Conservation (phyloP, 2,888 invertebrate genomes). For the Tipula vernalis region DNA sequence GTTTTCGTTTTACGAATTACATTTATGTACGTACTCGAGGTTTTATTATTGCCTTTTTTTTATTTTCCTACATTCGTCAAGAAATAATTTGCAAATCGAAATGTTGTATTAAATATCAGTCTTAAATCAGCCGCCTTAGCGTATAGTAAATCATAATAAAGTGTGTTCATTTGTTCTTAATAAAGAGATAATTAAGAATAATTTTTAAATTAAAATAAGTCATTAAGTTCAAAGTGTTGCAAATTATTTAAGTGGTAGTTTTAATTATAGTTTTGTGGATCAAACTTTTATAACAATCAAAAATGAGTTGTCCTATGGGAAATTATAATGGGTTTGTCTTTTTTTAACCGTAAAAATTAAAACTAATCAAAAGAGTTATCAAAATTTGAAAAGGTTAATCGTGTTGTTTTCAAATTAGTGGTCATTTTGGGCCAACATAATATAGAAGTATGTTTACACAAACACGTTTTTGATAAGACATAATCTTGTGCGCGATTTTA, state of each 20-base stretch:
- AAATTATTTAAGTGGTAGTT: neutral
- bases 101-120: neutral
- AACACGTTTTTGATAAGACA: neutral
- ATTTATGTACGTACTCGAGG: neutral
- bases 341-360: neutral
- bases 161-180: neutral
- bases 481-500: neutral
- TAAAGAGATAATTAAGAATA: neutral
- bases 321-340: slow-evolving; percentile 10
- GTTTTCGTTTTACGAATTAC: neutral
- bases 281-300: neutral
- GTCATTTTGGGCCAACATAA: neutral
- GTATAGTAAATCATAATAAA: neutral
- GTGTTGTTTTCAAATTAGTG: neutral
- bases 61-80: neutral
- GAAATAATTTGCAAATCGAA: neutral
- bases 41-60: neutral
- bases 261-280: neutral
- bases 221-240: neutral
- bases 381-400: neutral
- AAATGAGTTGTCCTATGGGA: slow-evolving; percentile 12
- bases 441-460: neutral
- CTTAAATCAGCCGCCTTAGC: neutral
- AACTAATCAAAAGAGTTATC: neutral
- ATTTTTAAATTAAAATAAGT: neutral